Evolutionary conservation across 2,888 invertebrate genomes (phyloP), one percentile per base, ranked within the genome.

Genomic region (Octonoba sinensis): DNA sequence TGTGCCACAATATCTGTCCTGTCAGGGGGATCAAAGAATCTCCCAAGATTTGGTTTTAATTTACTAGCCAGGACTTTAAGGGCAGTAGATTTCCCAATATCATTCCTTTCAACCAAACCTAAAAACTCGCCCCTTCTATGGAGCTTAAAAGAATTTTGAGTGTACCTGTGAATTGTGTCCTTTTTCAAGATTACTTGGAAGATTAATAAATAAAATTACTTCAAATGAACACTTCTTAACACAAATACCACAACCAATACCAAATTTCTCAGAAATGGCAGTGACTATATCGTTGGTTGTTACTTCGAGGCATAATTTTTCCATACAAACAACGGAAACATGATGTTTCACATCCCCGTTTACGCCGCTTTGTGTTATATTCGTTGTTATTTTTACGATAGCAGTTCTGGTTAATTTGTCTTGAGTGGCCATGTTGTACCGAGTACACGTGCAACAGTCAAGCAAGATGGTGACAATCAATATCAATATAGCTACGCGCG

Each of bases 151-250:
- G 99, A 97, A 90, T 99, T 99, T 88, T 97, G 97, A 83, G 97
- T 96, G 90, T 99, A 99, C 75, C 99, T 93, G 91, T 99, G 99
- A 54, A 99, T 99, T 0, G 99, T 99, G 88, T 99, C 97, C 88
- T 95, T 95, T n/a, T 88, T 97, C 97, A 90, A 99, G 91, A 89
- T 99, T 99, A 87, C 97, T 98, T 62, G 99, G 99, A 87, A 99
- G 92, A 90, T 99, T 99, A 87, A 99, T 99, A 86, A 99, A 99
- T 60, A 94, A 95, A 86, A 99, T 97, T 6, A 99, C 99, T 90
- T 99, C 99, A 90, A 99, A 99, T 0, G 99, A 99, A 88, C 99
- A 99, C 96, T 99, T 99, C 96, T 98, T 90, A 81, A 97, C 96
- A 91, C 99, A 99, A 87, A 99, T 99, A 93, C 99, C 99, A 90